phyloP scores from a whole-genome alignment of 2,888 invertebrate genomes.

The Celastrina argiolus region DNA sequence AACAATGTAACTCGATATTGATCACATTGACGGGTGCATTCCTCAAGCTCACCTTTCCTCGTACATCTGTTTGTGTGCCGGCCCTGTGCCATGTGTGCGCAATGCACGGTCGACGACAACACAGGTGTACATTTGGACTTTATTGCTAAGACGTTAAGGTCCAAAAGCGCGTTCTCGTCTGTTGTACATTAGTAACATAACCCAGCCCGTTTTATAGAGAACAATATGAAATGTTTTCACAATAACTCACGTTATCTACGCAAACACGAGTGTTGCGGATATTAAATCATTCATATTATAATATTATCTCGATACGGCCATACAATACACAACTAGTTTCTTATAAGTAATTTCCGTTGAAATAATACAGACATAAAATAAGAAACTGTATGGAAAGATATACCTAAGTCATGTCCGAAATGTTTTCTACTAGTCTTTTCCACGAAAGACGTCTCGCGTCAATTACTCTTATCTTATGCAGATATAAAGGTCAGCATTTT shows the following conservation, averaged over 20 bases:
- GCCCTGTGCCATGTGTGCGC: neutral
- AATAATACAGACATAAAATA: too few relatives aligned
- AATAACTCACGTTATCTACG: slow-evolving; percentile 3
- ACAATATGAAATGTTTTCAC: neutral
- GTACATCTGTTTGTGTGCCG: neutral
- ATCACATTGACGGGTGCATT: neutral
- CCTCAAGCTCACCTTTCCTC: neutral
- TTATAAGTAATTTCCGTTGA: too few relatives aligned
- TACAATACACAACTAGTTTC: too few relatives aligned
- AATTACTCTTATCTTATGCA: too few relatives aligned
- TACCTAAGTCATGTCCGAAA: too few relatives aligned
- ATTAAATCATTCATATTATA: neutral
- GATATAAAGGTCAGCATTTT: too few relatives aligned
- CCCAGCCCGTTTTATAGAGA: neutral
- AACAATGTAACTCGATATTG: neutral
- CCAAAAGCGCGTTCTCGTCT: neutral
- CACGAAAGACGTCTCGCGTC: too few relatives aligned
- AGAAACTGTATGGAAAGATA: too few relatives aligned
- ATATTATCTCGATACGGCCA: neutral
- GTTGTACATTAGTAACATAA: too few relatives aligned
- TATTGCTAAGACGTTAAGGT: neutral
- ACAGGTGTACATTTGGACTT: neutral
- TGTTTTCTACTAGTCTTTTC: too few relatives aligned
- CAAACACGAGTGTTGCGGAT: neutral
- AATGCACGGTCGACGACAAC: neutral